Evolutionary conservation across 2,797 vertebrate genomes (phyloP).

Genomic region (Scolopax bukidnonensis): DNA sequence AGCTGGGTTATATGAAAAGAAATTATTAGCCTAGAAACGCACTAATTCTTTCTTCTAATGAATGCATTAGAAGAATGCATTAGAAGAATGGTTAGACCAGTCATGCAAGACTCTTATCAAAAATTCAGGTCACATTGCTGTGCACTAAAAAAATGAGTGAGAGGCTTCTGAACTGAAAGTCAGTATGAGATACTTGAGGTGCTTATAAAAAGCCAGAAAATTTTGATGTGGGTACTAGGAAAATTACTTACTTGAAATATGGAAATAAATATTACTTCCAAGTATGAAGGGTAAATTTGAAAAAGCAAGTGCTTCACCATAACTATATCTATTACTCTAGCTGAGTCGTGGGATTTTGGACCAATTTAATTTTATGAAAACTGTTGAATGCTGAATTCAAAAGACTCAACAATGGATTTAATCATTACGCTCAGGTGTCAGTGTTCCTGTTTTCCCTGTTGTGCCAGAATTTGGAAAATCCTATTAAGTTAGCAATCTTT

Average conservation of each 20-base stretch:
- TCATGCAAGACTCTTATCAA: background rate
- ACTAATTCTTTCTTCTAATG: background rate
- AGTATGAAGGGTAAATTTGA: background rate
- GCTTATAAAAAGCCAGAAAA: background rate
- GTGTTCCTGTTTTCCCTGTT: background rate
- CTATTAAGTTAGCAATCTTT: background rate
- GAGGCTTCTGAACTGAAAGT: background rate
- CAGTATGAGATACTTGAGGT: background rate
- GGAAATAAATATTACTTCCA: background rate
- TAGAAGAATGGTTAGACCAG: background rate
- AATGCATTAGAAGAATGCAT: background rate
- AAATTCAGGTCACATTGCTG: background rate
- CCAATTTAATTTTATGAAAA: background rate
- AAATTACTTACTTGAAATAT: background rate
- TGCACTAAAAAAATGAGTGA: background rate
- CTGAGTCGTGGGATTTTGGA: background rate
- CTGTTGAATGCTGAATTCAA: background rate
- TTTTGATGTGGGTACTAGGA: fast-evolving
- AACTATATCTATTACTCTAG: background rate
- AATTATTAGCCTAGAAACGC: background rate
- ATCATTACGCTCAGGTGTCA: background rate
- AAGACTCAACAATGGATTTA: background rate
- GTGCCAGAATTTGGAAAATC: background rate
- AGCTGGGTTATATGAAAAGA: background rate
- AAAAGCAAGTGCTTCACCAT: background rate